Conservation (phyloP, 2,888 invertebrate genomes). For the Stratiomys singularior region DNA sequence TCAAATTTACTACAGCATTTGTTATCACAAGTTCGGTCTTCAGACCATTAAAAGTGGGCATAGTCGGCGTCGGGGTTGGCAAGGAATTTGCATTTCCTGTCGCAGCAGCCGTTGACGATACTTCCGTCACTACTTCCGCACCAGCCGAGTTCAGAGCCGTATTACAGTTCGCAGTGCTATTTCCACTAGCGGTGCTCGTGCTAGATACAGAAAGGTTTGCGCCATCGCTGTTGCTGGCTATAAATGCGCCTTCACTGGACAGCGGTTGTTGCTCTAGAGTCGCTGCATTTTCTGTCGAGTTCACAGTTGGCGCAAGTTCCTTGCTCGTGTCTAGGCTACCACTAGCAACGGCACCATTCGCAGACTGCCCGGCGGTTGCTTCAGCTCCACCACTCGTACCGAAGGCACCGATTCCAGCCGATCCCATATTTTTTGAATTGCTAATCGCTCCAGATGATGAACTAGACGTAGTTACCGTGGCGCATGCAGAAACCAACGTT, state of each 20-base stretch:
- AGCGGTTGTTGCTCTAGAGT: constrained; percentile 39
- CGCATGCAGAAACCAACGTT: background rate
- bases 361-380: background rate
- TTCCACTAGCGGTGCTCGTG: constrained; percentile 54
- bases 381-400: background rate
- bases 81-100: constrained; percentile 14
- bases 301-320: constrained; percentile 24
- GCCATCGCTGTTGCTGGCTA: constrained; percentile 11
- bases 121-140: background rate
- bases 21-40: constrained; percentile 57
- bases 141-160: constrained; percentile 35
- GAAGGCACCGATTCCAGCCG: background rate
- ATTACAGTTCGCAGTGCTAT: constrained; percentile 49
- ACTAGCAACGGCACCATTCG: background rate
- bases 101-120: constrained; percentile 18
- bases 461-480: constrained; percentile 31
- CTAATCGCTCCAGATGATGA: background rate
- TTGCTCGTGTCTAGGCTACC: constrained; percentile 14
- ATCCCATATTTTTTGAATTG: background rate
- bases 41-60: constrained; percentile 56
- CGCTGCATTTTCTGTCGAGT: constrained; percentile 18
- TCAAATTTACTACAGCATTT: constrained; percentile 53
- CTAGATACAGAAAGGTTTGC: constrained; percentile 39
- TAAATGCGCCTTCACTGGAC: constrained; percentile 47
- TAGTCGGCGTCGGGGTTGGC: background rate